Base-by-base conservation (phyloP, 2,888 invertebrate genomes). In the Epinotia demarniana region DNA sequence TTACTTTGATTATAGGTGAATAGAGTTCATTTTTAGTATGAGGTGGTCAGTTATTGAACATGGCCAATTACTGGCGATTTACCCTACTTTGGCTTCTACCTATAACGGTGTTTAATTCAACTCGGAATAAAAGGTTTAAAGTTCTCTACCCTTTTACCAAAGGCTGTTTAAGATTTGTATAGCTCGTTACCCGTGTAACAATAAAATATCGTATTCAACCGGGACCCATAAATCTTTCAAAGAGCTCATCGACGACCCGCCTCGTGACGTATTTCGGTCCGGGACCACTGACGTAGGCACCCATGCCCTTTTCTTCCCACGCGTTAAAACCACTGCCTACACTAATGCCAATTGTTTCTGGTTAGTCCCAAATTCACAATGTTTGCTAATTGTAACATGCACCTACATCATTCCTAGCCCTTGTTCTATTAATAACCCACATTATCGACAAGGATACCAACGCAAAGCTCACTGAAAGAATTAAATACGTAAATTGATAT, bases 271-370 rank as follows among this genome's bases (percentile, higher is more conserved):
- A 77, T 68, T 74, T 77, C 77, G 67, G 82, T 84, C 86, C 72
- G 81, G 76, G 78, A 80, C 80, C 80, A 85, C 84, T 92, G 92
- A 92, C 92, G 92, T 91, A 90, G 91, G 85, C 83, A 83, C 79
- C 83, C 84, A 80, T 89, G 89, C 91, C 91, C 92, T 92, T 90
- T 90, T 79, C 85, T 81, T 82, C 91, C 90, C 89, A 91, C 92
- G 90, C 92, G 80, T 69, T 73, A 76, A 67, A 53, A 43, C 53
- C 57, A 16, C 75, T 72, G 57, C 70, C 70, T 75, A 70, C 64
- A 69, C 53, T 43, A 67, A 66, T 72, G 46, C 53, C n/a, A 66
- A 43, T n/a, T 23, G 16, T 23, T 57, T 33, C 74, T 43, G 39
- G 23, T 19, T 53, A 64, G 53, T 64, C 39, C 64, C 19, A 18